Evolutionary conservation across 2,113 vertebrate species (phyloP).

Genomic region (Marmota flaviventris): DNA sequence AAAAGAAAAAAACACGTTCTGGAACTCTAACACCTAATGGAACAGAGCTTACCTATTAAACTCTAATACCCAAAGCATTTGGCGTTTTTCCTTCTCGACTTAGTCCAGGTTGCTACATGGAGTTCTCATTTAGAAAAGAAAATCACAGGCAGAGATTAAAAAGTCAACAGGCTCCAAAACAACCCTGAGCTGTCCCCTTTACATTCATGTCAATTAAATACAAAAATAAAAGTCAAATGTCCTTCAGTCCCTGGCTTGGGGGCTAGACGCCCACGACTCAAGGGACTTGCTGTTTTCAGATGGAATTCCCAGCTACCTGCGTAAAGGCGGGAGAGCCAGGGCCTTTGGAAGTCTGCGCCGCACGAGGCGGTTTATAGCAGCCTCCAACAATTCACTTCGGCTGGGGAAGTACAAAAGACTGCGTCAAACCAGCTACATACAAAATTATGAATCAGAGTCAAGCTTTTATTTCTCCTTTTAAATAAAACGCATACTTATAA

Average conservation of each 20-base stretch:
- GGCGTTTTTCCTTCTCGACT: conserved; percentile 87
- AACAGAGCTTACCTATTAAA: conserved; percentile 87
- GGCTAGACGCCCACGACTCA: conserved; percentile 82
- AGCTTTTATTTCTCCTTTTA: conserved; percentile 86
- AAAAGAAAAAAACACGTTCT: conserved; percentile 77
- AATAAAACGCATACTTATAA: conserved; percentile 87
- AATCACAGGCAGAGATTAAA: conserved; percentile 90
- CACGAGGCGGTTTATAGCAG: conserved; percentile 78
- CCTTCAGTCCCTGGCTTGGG: conserved; percentile 87
- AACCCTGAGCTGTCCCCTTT: conserved; percentile 96
- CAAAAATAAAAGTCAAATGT: conserved; percentile 90
- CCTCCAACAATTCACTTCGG: conserved; percentile 82
- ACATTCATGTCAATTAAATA: conserved; percentile 95
- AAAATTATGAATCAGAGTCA: conserved; percentile 86
- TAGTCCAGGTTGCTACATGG: conserved; percentile 88
- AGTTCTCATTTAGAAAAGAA: conserved; percentile 88
- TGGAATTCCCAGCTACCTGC: conserved; percentile 78
- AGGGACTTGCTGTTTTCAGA: conserved; percentile 75
- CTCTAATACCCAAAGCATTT: conserved; percentile 85
- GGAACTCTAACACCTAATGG: conserved; percentile 85
- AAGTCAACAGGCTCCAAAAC: conserved; percentile 92
- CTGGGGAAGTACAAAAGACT: conserved; percentile 86
- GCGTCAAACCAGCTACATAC: conserved; percentile 86
- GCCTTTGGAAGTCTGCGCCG: conserved; percentile 82
- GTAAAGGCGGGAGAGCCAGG: conserved; percentile 65